phyloP scores from a whole-genome alignment of 1,140 invertebrate genomes.

The Orius insidiosus region DNA sequence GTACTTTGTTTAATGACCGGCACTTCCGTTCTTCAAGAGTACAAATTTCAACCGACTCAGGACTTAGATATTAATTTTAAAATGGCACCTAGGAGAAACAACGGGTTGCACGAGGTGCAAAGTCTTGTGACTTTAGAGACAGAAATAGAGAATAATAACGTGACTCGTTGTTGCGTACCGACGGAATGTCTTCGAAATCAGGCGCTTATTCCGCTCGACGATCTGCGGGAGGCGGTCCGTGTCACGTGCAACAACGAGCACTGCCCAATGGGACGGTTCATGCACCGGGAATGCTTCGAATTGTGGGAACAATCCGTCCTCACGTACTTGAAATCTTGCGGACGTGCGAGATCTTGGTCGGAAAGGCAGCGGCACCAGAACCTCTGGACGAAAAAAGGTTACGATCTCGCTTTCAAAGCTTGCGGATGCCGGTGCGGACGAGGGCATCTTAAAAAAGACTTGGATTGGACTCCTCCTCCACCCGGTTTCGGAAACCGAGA shows the following conservation, averaged over 20 bases:
- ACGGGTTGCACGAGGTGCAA: slow-evolving; percentile 11
- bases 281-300: slow-evolving; percentile 92
- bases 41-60: slow-evolving; percentile 12
- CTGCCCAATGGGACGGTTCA: slow-evolving; percentile 70
- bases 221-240: slow-evolving; percentile 62
- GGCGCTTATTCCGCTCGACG: slow-evolving; percentile 45
- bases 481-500: slow-evolving; percentile 26
- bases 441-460: slow-evolving; percentile 84
- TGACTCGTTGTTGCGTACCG: slow-evolving; percentile 62
- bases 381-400: slow-evolving; percentile 93
- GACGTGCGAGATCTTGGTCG: slow-evolving; percentile 79
- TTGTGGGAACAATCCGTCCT: slow-evolving; percentile 78
- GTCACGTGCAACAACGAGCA: slow-evolving; percentile 91
- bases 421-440: slow-evolving; percentile 74
- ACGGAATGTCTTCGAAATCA: slow-evolving; percentile 42
- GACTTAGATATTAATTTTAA: slow-evolving; percentile 10
- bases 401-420: slow-evolving; percentile 81
- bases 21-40: slow-evolving; percentile 13
- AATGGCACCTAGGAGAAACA: slow-evolving; percentile 14
- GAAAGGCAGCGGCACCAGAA: slow-evolving; percentile 86
- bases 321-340: slow-evolving; percentile 73
- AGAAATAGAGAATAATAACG: slow-evolving; percentile 6
- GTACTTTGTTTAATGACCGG: slow-evolving; percentile 10
- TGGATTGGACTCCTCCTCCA: slow-evolving; percentile 70
- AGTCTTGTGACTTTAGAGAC: slow-evolving; percentile 1